phyloP scores from a whole-genome alignment of 2,888 invertebrate genomes.

The Myathropa florea region DNA sequence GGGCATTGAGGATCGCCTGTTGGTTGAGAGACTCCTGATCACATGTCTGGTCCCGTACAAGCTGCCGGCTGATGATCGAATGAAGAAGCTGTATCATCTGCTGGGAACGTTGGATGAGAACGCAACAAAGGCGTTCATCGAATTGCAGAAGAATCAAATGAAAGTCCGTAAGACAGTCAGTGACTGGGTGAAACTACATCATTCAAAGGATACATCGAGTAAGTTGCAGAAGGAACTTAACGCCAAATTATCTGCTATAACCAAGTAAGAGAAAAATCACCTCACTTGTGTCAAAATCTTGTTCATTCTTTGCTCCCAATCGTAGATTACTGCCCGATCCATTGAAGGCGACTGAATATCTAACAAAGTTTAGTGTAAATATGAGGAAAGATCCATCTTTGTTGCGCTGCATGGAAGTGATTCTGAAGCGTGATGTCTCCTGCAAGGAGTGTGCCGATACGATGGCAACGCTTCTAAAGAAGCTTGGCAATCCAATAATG shows the following conservation, averaged over 20 bases:
- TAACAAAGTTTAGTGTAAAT: constrained; percentile 90
- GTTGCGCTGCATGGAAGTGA: constrained; percentile 91
- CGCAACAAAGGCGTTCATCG: constrained; percentile 95
- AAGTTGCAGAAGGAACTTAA: constrained; percentile 88
- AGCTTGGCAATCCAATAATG: constrained; percentile 96
- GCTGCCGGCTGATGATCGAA: constrained; percentile 90
- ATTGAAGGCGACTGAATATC: constrained; percentile 93
- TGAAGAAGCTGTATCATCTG: constrained; percentile 95
- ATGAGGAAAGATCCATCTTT: constrained; percentile 87
- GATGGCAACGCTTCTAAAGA: constrained; percentile 91
- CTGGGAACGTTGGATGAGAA: constrained; percentile 97
- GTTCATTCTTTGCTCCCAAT: not conserved
- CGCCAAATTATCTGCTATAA: constrained; percentile 82
- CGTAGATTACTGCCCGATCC: constrained; percentile 93
- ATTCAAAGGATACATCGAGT: constrained; percentile 84
- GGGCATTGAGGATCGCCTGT: constrained; percentile 93
- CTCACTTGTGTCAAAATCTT: not conserved
- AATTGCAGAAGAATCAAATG: constrained; percentile 94
- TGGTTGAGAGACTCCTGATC: constrained; percentile 95
- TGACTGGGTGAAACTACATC: constrained; percentile 93
- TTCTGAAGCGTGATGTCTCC: constrained; percentile 93
- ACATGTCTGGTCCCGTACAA: constrained; percentile 97
- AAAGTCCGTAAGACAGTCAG: constrained; percentile 90
- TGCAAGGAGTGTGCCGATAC: constrained; percentile 97
- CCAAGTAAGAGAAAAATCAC: constrained; percentile 75